Evolutionary conservation across 1,140 invertebrate species (phyloP).

Genomic region (Lasaia peninsularis): DNA sequence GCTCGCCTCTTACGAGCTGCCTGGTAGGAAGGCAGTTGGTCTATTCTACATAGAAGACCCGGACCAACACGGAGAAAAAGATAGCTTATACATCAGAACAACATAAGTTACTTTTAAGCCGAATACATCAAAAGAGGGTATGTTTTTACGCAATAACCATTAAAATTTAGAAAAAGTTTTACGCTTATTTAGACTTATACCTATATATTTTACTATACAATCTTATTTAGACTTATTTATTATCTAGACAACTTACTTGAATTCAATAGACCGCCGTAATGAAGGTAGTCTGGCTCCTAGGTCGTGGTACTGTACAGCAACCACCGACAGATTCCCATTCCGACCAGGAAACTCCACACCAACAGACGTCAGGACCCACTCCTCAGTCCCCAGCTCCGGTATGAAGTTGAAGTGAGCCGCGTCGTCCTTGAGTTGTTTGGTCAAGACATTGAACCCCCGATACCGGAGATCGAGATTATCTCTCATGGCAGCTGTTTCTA

Average conservation of each 20-base stretch:
- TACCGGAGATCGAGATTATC: conserved; percentile 41
- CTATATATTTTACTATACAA: too few species aligned
- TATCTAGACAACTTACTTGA: conserved; percentile 56
- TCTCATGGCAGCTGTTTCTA: conserved; percentile 51
- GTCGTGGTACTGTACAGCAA: conserved; percentile 53
- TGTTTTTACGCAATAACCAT: too few species aligned
- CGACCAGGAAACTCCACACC: conserved; percentile 50
- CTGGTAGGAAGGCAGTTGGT: too few species aligned
- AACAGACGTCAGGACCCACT: conserved; percentile 54
- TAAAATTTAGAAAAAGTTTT: too few species aligned
- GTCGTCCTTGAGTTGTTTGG: conserved; percentile 42
- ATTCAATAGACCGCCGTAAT: conserved; percentile 53
- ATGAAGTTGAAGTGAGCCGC: conserved; percentile 54
- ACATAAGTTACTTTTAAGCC: too few species aligned
- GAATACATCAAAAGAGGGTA: too few species aligned
- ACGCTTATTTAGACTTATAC: too few species aligned
- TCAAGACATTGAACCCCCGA: conserved; percentile 50
- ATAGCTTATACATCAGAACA: too few species aligned
- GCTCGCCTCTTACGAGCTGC: too few species aligned
- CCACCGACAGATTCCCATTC: conserved; percentile 48
- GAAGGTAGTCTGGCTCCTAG: conserved; percentile 56
- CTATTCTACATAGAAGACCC: too few species aligned
- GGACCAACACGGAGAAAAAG: too few species aligned
- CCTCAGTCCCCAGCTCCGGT: conserved; percentile 29
- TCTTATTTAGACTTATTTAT: too few species aligned